Percentiles rank a stretch among this genome's conserved stretches.
These are phyloP conservation scores for Drosophila phalerata DNA, from an alignment of 2,888 invertebrate genomes.

Conservation along the genomic window DNA sequence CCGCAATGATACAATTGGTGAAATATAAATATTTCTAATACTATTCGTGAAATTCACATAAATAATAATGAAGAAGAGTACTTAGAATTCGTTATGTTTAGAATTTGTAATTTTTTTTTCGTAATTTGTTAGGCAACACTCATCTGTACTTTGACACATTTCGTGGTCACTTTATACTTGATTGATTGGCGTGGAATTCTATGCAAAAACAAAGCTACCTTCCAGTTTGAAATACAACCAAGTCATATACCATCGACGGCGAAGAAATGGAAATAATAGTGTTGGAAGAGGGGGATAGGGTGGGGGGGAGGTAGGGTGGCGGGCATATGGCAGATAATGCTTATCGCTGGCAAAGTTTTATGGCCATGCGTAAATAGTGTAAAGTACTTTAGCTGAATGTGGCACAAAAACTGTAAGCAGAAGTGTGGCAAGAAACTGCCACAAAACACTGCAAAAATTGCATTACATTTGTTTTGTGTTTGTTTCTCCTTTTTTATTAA, in stretches of 20 bases:
- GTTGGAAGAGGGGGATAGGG: neutral
- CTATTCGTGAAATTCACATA: neutral
- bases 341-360: slow-evolving; percentile 64
- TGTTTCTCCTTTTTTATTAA: slow-evolving; percentile 53
- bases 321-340: slow-evolving; percentile 58
- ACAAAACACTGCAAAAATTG: slow-evolving; percentile 43
- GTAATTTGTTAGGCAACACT: slow-evolving; percentile 39
- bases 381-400: slow-evolving; percentile 58
- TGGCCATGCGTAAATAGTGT: slow-evolving; percentile 68
- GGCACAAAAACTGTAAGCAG: slow-evolving; percentile 54
- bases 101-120: neutral
- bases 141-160: slow-evolving; percentile 49
- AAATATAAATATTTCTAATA: neutral
- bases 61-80: neutral
- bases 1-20: neutral
- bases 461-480: slow-evolving; percentile 30
- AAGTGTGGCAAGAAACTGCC: slow-evolving; percentile 26
- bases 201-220: slow-evolving; percentile 40
- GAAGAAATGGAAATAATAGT: slow-evolving; percentile 6
- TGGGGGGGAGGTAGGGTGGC: too few species aligned
- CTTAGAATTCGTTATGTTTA: neutral
- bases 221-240: slow-evolving; percentile 34
- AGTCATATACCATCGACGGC: slow-evolving; percentile 14
- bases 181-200: slow-evolving; percentile 43
- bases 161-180: slow-evolving; percentile 41